Percentiles rank a stretch among this genome's conserved stretches.
phyloP scores from a whole-genome alignment of 2,113 vertebrate species.

The Protobothrops mucrosquamatus region DNA sequence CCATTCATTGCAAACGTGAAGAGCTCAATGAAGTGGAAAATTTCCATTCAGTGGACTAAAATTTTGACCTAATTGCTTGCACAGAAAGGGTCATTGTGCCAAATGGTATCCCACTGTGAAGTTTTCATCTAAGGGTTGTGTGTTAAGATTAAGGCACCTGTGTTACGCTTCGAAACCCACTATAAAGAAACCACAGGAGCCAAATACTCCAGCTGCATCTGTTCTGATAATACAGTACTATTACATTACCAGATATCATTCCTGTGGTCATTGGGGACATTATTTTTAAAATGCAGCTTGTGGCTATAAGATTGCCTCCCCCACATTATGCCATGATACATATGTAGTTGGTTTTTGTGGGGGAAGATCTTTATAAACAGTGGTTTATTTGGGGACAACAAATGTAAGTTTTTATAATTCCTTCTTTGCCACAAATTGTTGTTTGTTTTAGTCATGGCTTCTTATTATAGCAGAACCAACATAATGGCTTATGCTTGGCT shows the following conservation, averaged over 20 bases:
- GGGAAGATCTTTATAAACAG: background rate
- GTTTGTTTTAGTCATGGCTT: background rate
- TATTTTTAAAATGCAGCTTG: background rate
- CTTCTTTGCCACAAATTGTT: background rate
- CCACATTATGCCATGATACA: background rate
- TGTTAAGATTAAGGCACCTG: background rate
- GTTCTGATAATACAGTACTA: background rate
- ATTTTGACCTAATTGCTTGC: background rate
- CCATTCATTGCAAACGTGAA: background rate
- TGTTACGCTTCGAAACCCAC: background rate
- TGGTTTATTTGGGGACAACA: background rate
- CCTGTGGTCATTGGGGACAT: background rate
- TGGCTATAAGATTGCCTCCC: background rate
- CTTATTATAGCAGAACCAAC: background rate
- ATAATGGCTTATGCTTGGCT: background rate
- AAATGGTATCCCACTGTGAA: background rate
- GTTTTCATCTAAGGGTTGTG: background rate
- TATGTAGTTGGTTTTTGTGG: background rate
- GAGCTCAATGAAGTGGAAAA: background rate
- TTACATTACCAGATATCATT: background rate
- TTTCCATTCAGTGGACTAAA: background rate
- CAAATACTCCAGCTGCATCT: background rate
- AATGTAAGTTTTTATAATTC: background rate
- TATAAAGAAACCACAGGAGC: background rate
- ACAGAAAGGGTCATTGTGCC: background rate